Evolutionary conservation across 2,113 vertebrate species (phyloP), one percentile per base, ranked within the genome.

Genomic region (Pycnonotus jocosus): DNA sequence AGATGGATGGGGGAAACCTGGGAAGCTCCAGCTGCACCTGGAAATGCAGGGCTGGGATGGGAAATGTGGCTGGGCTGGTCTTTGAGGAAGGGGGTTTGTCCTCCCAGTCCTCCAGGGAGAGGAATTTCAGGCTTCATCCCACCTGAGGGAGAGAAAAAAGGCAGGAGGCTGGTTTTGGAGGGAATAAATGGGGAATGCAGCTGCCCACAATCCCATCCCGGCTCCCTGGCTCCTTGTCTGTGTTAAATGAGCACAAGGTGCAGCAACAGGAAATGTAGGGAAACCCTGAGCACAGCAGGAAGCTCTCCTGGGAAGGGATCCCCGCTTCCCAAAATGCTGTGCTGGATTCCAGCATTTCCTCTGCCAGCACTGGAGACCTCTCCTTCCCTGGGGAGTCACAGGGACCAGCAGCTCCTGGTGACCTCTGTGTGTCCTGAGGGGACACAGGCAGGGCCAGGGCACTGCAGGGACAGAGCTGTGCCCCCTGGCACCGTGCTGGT

Each of bases 271-370:
- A 56, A 61, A 31, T 8, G 30, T 6, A 47, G 45, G 50, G 48
- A 50, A 23, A 27, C 18, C n/a, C 68, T 45, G 47, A n/a, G 8
- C 31, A 19, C 21, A 11, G 10, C 7, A 8, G 31, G 14, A 9
- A 9, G 15, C 20, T 25, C 2, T 11, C 35, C 4, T 16, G 20
- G 44, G 27, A 65, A 13, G 10, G 13, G 11, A 22, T 44, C 30
- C 37, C 21, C 0, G 0, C 1, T 38, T 35, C 56, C 71, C 20
- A 21, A 42, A 72, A 16, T 2, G 19, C 25, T 86, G 0, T 40
- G 42, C 4, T 33, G 14, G 38, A 20, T 54, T 44, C 23, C 27
- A 40, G 0, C 3, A 1, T 2, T 30, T 16, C 44, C 45, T 28
- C 50, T 73, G 37, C 4, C 47, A 30, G 61, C 8, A 8, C 2